These are phyloP conservation scores for Hylia prasina DNA, from an alignment of 2,113 vertebrate species.

Conservation along the genomic window DNA sequence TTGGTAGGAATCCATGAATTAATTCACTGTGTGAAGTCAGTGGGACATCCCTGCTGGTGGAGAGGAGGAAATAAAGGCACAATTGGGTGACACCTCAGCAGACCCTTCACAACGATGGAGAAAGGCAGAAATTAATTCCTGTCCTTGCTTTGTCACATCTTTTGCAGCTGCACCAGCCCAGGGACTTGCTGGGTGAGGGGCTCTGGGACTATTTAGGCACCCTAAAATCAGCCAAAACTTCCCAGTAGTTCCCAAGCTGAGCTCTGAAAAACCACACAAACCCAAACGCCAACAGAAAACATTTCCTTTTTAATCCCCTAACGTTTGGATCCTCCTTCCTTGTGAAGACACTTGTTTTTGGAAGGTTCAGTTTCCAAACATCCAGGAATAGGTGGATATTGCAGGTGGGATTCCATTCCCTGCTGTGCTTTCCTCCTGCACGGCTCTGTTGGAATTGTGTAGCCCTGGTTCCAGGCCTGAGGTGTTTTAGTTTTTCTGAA, in stretches of 20 bases:
- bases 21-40: background rate
- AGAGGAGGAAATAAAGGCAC: background rate
- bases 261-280: background rate
- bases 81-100: background rate
- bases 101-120: accelerated
- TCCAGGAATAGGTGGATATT: no score
- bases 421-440: background rate
- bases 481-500: no score
- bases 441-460: background rate
- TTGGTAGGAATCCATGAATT: background rate
- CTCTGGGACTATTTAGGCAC: background rate
- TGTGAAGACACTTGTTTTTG: background rate
- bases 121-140: background rate
- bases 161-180: background rate
- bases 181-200: background rate
- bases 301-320: background rate
- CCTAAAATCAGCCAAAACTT: background rate
- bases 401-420: background rate
- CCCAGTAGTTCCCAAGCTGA: background rate
- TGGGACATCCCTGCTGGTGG: background rate
- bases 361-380: accelerated
- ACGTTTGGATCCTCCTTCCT: background rate
- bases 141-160: background rate
- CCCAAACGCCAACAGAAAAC: background rate
- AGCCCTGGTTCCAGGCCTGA: no score